A percentile compares a stretch with the other conserved stretches of the same genome.
Evolutionary conservation across 1,140 invertebrate species (phyloP).

Genomic region (Gryllus bimaculatus): DNA sequence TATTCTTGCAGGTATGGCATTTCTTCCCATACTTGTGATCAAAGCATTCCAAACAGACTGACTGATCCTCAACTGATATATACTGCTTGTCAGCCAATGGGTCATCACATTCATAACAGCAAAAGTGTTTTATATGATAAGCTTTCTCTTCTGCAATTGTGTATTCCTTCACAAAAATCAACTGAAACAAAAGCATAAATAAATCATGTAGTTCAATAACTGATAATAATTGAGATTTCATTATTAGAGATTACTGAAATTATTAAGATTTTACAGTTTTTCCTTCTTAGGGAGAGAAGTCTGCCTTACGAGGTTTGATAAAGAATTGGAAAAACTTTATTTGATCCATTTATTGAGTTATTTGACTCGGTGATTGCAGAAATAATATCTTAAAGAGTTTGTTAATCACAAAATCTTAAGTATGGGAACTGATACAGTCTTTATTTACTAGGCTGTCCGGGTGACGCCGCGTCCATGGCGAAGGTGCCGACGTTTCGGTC

Average conservation of each 20-base stretch:
- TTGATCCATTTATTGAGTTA: no score
- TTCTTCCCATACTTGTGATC: slow-evolving; percentile 59
- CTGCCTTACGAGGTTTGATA: no score
- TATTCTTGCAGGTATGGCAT: slow-evolving; percentile 56
- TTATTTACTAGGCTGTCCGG: no score
- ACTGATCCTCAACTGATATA: slow-evolving; percentile 63
- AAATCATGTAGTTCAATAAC: background rate
- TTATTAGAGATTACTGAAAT: slow-evolving; percentile 16
- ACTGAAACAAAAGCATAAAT: slow-evolving; percentile 33
- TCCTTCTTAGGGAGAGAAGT: no score
- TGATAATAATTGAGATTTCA: slow-evolving; percentile 19
- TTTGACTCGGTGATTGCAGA: no score
- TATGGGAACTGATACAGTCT: no score
- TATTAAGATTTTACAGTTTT: background rate
- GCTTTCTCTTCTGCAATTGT: slow-evolving; percentile 70
- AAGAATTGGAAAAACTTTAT: no score
- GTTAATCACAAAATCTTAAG: no score
- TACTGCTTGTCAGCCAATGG: slow-evolving; percentile 73
- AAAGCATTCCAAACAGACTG: slow-evolving; percentile 69
- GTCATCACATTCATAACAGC: slow-evolving; percentile 74
- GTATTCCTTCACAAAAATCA: slow-evolving; percentile 77
- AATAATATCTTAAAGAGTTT: no score
- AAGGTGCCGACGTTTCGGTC: no score
- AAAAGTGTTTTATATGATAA: slow-evolving; percentile 82
- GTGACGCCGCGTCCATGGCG: no score